Conservation (phyloP, 2,888 invertebrate genomes). For the Drosophila ochracea region DNA sequence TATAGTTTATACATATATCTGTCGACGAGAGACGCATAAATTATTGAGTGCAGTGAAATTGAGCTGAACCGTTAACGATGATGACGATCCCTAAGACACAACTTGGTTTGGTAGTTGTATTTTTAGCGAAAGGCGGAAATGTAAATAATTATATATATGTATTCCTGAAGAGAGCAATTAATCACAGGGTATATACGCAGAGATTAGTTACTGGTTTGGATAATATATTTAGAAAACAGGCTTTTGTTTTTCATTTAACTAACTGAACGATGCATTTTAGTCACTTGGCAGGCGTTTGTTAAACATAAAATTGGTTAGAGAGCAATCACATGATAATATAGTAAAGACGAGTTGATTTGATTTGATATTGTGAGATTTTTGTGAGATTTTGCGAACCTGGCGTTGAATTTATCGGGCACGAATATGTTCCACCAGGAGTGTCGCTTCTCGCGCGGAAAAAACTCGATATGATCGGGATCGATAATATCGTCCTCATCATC, state of each 20-base stretch:
- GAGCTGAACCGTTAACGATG: constrained; percentile 11
- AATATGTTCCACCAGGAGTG: constrained; percentile 96
- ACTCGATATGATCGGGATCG: constrained; percentile 76
- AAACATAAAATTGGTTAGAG: constrained; percentile 52
- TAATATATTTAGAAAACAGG: constrained; percentile 9
- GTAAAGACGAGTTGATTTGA: neutral
- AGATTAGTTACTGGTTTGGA: constrained; percentile 41
- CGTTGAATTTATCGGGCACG: constrained; percentile 90
- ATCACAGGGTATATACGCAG: constrained; percentile 26
- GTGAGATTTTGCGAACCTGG: constrained; percentile 86
- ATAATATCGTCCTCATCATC: constrained; percentile 72
- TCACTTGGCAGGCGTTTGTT: constrained; percentile 65
- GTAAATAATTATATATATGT: neutral
- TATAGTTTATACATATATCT: neutral
- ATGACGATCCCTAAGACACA: constrained; percentile 17
- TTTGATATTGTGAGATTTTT: neutral
- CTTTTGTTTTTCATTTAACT: neutral
- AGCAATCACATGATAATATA: constrained; percentile 27
- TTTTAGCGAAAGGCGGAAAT: constrained; percentile 29
- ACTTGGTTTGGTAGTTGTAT: neutral
- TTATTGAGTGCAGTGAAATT: constrained; percentile 20
- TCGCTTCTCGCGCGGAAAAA: constrained; percentile 88
- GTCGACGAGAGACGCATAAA: neutral
- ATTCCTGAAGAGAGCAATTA: constrained; percentile 16
- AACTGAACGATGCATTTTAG: constrained; percentile 45